Percentiles rank a stretch among this genome's conserved stretches.
Evolutionary conservation across 1,140 invertebrate species (phyloP).

Genomic region (Stenopsyche tienmushanensis): DNA sequence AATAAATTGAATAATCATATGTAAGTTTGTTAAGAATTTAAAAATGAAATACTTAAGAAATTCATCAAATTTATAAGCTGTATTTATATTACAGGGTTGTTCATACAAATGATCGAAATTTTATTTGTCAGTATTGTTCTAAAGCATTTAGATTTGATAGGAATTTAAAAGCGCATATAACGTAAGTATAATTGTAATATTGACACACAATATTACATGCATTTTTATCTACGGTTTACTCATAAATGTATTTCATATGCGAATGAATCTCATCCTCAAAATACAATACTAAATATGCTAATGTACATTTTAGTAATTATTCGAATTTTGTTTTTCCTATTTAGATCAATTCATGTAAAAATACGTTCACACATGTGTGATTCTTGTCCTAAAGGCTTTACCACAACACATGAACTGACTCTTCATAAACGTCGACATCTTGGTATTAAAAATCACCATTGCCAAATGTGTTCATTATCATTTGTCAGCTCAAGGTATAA

Average conservation of each 20-base stretch:
- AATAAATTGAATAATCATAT: slow-evolving; percentile 27
- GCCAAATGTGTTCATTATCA: background rate
- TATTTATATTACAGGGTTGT: slow-evolving; percentile 15
- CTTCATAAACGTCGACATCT: slow-evolving; percentile 13
- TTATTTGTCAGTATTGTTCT: slow-evolving; percentile 17
- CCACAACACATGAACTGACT: slow-evolving; percentile 1
- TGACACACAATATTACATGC: too few relatives aligned
- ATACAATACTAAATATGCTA: too few relatives aligned
- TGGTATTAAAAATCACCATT: slow-evolving; percentile 14
- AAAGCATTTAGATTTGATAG: slow-evolving; percentile 15
- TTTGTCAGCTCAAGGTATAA: slow-evolving; percentile 14
- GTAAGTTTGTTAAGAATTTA: too few relatives aligned
- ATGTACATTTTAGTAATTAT: too few relatives aligned
- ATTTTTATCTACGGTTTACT: too few relatives aligned
- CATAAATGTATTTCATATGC: too few relatives aligned
- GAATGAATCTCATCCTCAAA: too few relatives aligned
- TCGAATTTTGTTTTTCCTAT: too few relatives aligned
- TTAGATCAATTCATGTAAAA: slow-evolving; percentile 5
- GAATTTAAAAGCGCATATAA: slow-evolving; percentile 11
- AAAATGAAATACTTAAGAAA: too few relatives aligned
- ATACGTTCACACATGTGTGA: background rate
- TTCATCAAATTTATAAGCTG: background rate
- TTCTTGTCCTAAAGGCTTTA: slow-evolving; percentile 8
- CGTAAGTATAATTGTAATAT: background rate
- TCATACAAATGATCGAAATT: slow-evolving; percentile 7